These are phyloP conservation scores for Aleiodes alternator DNA, from an alignment of 2,888 invertebrate species.

Conservation along the genomic window DNA sequence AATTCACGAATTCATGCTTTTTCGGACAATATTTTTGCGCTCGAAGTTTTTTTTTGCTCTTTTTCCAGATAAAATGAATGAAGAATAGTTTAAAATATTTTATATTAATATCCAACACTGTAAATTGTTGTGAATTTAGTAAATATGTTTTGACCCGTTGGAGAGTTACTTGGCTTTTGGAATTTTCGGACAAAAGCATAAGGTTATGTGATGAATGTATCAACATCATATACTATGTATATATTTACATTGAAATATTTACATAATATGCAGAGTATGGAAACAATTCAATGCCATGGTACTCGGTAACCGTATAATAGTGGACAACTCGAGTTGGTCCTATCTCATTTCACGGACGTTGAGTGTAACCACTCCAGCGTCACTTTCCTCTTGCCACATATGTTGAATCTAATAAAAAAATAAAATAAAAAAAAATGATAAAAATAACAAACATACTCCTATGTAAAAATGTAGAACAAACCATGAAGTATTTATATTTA, in stretches of 20 bases:
- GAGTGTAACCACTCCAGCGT: conserved; percentile 42
- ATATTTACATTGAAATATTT: conserved; percentile 32
- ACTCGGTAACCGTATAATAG: conserved; percentile 35
- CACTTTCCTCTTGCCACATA: conserved; percentile 21
- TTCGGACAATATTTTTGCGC: not conserved
- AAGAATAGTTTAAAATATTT: not conserved
- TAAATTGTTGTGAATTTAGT: not conserved
- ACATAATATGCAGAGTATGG: conserved; percentile 25
- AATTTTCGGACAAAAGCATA: conserved; percentile 18
- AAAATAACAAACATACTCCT: not conserved
- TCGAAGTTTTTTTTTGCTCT: conserved; percentile 1
- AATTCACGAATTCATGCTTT: conserved; percentile 24
- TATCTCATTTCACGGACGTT: conserved; percentile 52
- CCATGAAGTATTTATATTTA: too few species aligned
- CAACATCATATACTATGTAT: conserved; percentile 15
- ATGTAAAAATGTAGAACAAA: too few species aligned
- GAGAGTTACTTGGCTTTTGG: too few species aligned
- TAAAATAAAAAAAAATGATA: not conserved
- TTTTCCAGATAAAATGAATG: not conserved
- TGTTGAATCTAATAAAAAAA: not conserved
- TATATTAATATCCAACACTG: too few species aligned
- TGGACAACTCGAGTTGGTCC: conserved; percentile 41
- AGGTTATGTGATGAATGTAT: conserved; percentile 18
- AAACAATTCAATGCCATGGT: conserved; percentile 4
- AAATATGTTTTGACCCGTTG: not conserved